Evolutionary conservation across 2,888 invertebrate genomes (phyloP).

Genomic region (Melinaea menophilus): DNA sequence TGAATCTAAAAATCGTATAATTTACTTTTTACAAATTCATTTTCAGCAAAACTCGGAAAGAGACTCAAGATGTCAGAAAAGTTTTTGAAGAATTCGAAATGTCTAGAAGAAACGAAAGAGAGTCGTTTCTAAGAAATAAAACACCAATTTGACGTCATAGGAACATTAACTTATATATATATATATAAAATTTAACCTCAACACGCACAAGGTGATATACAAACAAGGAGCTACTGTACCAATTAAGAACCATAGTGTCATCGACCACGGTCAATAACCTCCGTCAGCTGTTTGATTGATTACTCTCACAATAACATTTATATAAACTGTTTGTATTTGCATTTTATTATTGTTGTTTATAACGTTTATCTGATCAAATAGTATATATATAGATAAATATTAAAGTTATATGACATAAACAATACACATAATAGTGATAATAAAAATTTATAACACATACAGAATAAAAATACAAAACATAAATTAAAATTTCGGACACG

Average conservation of each 20-base stretch:
- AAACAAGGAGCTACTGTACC: slow-evolving; percentile 10
- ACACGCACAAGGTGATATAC: neutral
- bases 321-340: neutral
- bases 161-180: too few relatives aligned
- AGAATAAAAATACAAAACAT: too few relatives aligned
- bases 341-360: neutral
- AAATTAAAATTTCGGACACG: too few relatives aligned
- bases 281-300: slow-evolving; percentile 30
- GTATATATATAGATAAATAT: too few relatives aligned
- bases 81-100: slow-evolving; percentile 6
- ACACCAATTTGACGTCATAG: too few relatives aligned
- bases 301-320: slow-evolving; percentile 5
- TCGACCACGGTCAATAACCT: slow-evolving; percentile 33
- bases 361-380: too few relatives aligned
- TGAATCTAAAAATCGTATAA: slow-evolving; percentile 4
- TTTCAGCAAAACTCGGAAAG: neutral
- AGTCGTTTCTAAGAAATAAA: neutral
- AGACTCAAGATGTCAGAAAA: slow-evolving; percentile 12
- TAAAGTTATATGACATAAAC: too few relatives aligned
- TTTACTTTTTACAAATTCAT: slow-evolving; percentile 5
- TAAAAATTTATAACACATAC: too few relatives aligned
- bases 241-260: slow-evolving; percentile 35
- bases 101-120: slow-evolving; percentile 10
- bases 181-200: too few relatives aligned
- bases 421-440: too few relatives aligned